Evolutionary conservation across 1,140 invertebrate genomes (phyloP), one percentile per base, ranked within the genome.

Genomic region (Penaeus indicus): DNA sequence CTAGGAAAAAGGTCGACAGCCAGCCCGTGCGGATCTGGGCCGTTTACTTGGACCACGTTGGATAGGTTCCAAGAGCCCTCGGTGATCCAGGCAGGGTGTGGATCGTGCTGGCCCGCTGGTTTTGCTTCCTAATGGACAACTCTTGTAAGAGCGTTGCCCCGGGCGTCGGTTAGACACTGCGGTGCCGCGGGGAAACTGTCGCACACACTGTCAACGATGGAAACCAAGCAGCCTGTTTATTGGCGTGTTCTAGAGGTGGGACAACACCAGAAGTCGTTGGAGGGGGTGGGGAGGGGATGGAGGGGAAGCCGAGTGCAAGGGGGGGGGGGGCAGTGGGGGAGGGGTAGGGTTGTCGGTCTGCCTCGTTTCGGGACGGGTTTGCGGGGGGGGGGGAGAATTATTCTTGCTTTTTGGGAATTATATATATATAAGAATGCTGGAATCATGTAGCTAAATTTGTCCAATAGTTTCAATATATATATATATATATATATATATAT

Each of bases 61-160:
- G 87, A 88, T 77, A 78, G 69, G 81, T 88, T 88, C 87, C 87
- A 88, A 75, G 81, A 54, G 69, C 25, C 38, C 62, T 67, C 81
- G 81, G 82, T 54, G 81, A 84, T 84, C 87, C 82, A 27, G 63
- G 79, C 62, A 27, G 64, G 77, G 77, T 77, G 85, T 27, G 85
- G 85, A 86, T 77, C 61, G 63, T 78, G 75, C 38, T 54, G 54
- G 54, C 54, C 54, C 54, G 42, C 54, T 32, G 78, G 85, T 38
- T 87, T 81, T 77, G 64, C 87, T 54, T 69, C 67, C 87, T 88
- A 88, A 88, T 88, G 87, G 87, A 88, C 69, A 88, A 88, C 81
- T 88, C 87, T 88, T 88, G 87, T 88, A 84, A 62, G 69, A 22
- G n/a, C 8, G 82, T 27, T n/a, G 87, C 87, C 87, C 42, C 63